Conservation (phyloP, 2,888 invertebrate species). For the Ophion costatus region DNA sequence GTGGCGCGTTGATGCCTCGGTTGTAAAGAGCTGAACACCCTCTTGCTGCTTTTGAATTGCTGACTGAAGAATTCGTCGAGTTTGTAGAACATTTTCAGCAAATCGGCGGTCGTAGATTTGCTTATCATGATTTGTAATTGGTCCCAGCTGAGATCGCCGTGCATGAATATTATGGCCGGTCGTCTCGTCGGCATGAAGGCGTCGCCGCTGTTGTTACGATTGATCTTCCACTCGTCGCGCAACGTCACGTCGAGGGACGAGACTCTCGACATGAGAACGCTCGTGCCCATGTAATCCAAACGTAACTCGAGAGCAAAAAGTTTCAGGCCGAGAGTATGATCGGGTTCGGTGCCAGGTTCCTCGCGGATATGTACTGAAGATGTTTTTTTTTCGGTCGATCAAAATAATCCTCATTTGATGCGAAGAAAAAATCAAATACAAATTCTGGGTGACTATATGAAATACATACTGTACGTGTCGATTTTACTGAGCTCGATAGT, state of each 20-base stretch:
- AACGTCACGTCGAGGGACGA: constrained; percentile 92
- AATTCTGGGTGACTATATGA: not conserved
- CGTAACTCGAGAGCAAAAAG: constrained; percentile 94
- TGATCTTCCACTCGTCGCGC: constrained; percentile 94
- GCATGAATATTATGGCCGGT: constrained; percentile 95
- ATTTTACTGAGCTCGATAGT: constrained; percentile 95
- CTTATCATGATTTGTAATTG: constrained; percentile 98
- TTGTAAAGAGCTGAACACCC: constrained; percentile 92
- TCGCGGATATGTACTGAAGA: constrained; percentile 92
- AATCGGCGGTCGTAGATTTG: constrained; percentile 97
- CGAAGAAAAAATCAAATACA: constrained; percentile 21
- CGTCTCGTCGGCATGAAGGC: constrained; percentile 88
- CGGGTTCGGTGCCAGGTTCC: constrained; percentile 95
- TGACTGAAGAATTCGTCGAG: constrained; percentile 99
- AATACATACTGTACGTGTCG: constrained; percentile 90
- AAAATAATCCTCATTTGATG: not conserved
- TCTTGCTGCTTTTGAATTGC: constrained; percentile 97
- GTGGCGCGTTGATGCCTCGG: constrained; percentile 83
- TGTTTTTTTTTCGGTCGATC: constrained; percentile 2
- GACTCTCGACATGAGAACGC: constrained; percentile 95
- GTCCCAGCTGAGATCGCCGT: constrained; percentile 97
- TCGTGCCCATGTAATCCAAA: constrained; percentile 99
- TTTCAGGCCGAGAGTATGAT: constrained; percentile 92
- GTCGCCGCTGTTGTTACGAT: constrained; percentile 83
- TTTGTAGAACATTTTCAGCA: constrained; percentile 98